Evolutionary conservation across 2,797 vertebrate genomes (phyloP).

Genomic region (Morus bassanus): DNA sequence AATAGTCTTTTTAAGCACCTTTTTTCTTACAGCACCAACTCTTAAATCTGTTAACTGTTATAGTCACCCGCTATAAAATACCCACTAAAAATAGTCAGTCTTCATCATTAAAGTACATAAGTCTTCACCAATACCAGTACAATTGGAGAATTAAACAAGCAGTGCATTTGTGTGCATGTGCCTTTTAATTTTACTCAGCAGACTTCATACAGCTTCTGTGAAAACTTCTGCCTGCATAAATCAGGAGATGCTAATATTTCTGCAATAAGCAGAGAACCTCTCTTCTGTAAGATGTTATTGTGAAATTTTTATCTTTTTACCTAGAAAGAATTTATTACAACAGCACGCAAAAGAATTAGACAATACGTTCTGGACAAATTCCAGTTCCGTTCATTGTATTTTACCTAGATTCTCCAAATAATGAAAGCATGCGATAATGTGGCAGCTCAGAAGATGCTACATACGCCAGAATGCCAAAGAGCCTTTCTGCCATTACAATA

Average conservation of each 20-base stretch:
- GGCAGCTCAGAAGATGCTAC: slow-evolving; percentile 91
- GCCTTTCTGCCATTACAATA: slow-evolving; percentile 86
- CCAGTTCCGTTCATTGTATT: not conserved
- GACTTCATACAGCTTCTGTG: not conserved
- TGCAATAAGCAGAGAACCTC: not conserved
- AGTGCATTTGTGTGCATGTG: not conserved
- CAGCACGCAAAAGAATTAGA: not conserved
- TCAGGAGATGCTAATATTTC: not conserved
- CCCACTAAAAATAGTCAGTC: not conserved
- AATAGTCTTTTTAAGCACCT: not conserved
- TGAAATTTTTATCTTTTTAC: not conserved
- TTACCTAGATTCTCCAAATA: slow-evolving; percentile 93
- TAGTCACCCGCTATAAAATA: not conserved
- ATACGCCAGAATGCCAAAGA: slow-evolving; percentile 92
- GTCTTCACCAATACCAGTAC: not conserved
- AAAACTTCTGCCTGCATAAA: not conserved
- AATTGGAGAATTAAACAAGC: not conserved
- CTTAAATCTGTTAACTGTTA: not conserved
- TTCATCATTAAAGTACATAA: not conserved
- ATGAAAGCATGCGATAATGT: slow-evolving; percentile 84
- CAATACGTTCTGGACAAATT: not conserved
- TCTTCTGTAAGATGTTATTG: not conserved
- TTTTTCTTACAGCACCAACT: not conserved
- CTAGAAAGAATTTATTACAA: not conserved
- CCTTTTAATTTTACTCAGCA: not conserved